Percentiles rank a stretch among this genome's conserved stretches.
These are phyloP conservation scores for Zoanthus gigantus DNA, from an alignment of 92 coral and sea anemone species.

Conservation along the genomic window DNA sequence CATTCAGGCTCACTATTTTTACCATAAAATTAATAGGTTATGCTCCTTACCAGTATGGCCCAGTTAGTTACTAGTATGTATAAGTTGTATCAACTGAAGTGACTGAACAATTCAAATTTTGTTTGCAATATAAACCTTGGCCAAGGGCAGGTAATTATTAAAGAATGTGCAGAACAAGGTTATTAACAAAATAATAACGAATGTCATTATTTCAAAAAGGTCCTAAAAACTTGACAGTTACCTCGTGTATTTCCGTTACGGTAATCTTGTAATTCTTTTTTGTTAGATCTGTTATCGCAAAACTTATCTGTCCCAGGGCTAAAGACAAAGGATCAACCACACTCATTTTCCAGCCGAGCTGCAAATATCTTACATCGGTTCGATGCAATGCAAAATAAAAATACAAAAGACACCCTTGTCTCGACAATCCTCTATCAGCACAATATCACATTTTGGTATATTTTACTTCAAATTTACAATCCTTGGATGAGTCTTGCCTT, in stretches of 20 bases:
- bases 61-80: no score
- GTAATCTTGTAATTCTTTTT: constrained; percentile 96
- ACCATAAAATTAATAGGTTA: no score
- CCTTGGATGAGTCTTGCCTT: not conserved
- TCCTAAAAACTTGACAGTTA: constrained; percentile 27
- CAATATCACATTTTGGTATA: constrained; percentile 4
- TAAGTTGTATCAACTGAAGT: no score
- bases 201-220: not conserved
- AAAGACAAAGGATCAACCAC: constrained; percentile 93
- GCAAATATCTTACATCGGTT: constrained; percentile 14
- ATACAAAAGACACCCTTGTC: not conserved
- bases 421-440: not conserved
- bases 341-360: constrained; percentile 60
- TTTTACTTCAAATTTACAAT: not conserved
- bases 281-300: constrained; percentile 91
- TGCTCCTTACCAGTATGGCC: no score
- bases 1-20: no score
- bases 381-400: not conserved
- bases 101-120: no score
- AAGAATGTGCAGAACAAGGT: no score
- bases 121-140: no score
- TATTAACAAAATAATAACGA: no score
- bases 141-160: no score
- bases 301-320: constrained; percentile 93
- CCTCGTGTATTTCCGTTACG: constrained; percentile 91